Percentiles rank a stretch among this genome's conserved stretches.
These are phyloP conservation scores for Drosophila erecta DNA, from an alignment of 1,140 invertebrate genomes.

Conservation along the genomic window DNA sequence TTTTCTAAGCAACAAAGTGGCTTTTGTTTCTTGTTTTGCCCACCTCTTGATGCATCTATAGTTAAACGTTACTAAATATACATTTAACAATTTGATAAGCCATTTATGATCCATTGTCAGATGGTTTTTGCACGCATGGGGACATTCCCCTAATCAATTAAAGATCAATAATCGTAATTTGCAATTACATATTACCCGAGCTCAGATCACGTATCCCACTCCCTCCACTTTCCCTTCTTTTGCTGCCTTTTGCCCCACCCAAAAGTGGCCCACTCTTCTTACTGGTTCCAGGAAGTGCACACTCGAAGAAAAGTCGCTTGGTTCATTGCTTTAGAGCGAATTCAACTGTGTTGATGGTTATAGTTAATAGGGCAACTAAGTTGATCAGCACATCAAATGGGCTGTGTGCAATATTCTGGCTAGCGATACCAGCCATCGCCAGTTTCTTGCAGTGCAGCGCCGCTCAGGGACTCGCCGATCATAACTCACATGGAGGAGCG, in stretches of 20 bases:
- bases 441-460: slow-evolving; percentile 6
- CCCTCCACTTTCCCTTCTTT: neutral
- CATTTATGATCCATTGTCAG: slow-evolving; percentile 34
- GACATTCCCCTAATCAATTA: slow-evolving; percentile 54
- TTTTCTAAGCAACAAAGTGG: too few species aligned
- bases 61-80: slow-evolving; percentile 6
- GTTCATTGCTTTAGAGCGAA: neutral
- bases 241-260: slow-evolving; percentile 26
- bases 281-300: slow-evolving; percentile 10
- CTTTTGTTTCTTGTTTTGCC: too few species aligned
- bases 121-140: neutral
- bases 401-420: too few species aligned
- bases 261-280: slow-evolving; percentile 7
- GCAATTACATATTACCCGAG: slow-evolving; percentile 57
- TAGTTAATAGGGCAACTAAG: too few species aligned
- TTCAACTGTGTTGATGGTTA: too few species aligned
- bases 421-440: too few species aligned
- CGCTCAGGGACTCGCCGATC: slow-evolving; percentile 27
- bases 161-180: slow-evolving; percentile 68
- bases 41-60: too few species aligned
- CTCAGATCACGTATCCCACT: slow-evolving; percentile 40
- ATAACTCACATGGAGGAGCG: slow-evolving; percentile 49
- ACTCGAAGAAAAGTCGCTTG: neutral
- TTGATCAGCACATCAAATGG: neutral
- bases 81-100: slow-evolving; percentile 1